These are phyloP conservation scores for Arbacia lixula DNA, from an alignment of 53 echinoderm and acorn worm genomes.

Conservation along the genomic window DNA sequence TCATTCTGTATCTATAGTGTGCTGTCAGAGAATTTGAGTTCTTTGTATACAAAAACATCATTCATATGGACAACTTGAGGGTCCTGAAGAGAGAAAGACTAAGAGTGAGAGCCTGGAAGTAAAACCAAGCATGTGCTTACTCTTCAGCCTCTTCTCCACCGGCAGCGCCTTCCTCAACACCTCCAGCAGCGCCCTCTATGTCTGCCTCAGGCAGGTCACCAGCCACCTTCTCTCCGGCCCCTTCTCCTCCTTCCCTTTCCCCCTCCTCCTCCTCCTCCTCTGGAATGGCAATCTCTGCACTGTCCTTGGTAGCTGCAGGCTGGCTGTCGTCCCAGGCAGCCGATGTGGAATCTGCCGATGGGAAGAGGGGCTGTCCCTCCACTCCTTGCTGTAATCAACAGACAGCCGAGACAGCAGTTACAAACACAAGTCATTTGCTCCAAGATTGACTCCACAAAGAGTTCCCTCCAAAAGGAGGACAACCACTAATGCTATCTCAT, in stretches of 20 bases:
- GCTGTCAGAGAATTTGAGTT: too few relatives aligned
- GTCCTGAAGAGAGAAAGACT: neutral
- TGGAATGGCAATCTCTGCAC: constrained; percentile 48
- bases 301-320: neutral
- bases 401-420: too few relatives aligned
- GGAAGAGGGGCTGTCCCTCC: constrained; percentile 60
- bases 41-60: too few relatives aligned
- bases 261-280: constrained; percentile 26
- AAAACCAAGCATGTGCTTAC: constrained; percentile 36
- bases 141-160: constrained; percentile 48
- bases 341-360: constrained; percentile 53
- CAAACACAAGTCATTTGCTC: too few relatives aligned
- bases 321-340: constrained; percentile 19
- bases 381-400: constrained; percentile 98
- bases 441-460: too few relatives aligned
- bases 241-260: constrained; percentile 15
- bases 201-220: neutral
- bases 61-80: too few relatives aligned
- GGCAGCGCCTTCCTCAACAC: constrained; percentile 15
- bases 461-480: too few relatives aligned
- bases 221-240: constrained; percentile 4
- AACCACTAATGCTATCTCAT: too few relatives aligned
- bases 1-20: too few relatives aligned
- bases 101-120: neutral
- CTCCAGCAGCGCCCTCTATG: constrained; percentile 29